phyloP scores from a whole-genome alignment of 2,113 vertebrate genomes.

The Pterocles orientalis region DNA sequence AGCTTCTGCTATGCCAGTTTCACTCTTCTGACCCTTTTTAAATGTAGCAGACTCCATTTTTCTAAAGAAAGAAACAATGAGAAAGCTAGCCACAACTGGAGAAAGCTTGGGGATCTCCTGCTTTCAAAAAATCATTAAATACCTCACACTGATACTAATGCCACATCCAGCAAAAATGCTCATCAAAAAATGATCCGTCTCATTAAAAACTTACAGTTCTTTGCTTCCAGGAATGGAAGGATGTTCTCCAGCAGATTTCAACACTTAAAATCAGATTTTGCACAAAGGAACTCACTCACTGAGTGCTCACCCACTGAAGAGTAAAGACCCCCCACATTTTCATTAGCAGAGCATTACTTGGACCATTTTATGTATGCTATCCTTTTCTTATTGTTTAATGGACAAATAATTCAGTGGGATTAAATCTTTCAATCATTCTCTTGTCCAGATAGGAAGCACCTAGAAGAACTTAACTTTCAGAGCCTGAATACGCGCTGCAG shows the following conservation, averaged over 20 bases:
- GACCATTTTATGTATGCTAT: neutral
- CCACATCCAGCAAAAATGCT: neutral
- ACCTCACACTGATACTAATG: neutral
- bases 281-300: neutral
- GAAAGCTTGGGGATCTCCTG: neutral
- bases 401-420: neutral
- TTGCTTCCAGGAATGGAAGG: neutral
- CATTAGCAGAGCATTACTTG: neutral
- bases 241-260: neutral
- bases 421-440: neutral
- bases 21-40: constrained; percentile 38
- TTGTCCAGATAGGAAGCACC: neutral
- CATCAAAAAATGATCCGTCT: neutral
- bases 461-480: neutral
- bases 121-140: neutral
- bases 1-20: constrained; percentile 54
- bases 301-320: neutral
- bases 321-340: neutral
- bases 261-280: neutral
- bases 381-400: neutral
- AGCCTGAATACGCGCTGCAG: neutral
- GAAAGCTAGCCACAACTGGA: neutral
- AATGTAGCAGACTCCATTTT: constrained; percentile 36
- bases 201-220: neutral
- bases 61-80: constrained; percentile 62